Evolutionary conservation across 1,140 invertebrate genomes (phyloP).

Genomic region (Vanessa atalanta): DNA sequence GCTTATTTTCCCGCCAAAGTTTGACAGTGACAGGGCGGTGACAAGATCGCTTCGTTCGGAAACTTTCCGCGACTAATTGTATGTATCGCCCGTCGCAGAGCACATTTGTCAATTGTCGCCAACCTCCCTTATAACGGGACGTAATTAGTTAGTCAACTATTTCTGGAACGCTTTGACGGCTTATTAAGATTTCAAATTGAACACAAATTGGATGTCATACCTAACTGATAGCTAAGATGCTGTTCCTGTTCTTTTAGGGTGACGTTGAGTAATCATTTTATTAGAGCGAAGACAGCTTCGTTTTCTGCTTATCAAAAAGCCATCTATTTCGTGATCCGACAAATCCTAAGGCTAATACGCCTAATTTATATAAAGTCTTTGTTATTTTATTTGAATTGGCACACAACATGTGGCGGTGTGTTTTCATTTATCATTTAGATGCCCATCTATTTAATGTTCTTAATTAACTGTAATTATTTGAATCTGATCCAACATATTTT

Average conservation of each 20-base stretch:
- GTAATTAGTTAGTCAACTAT: conserved; percentile 74
- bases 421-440: conserved; percentile 21
- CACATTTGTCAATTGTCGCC: conserved; percentile 79
- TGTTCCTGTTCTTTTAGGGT: conserved; percentile 45
- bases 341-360: conserved; percentile 17
- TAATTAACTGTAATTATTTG: conserved; percentile 5
- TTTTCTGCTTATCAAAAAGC: conserved; percentile 71
- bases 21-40: conserved; percentile 54
- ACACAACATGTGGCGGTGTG: conserved; percentile 24
- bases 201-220: conserved; percentile 77
- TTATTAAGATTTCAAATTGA: conserved; percentile 78
- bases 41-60: conserved; percentile 61
- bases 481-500: not conserved
- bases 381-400: conserved; percentile 28
- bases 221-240: conserved; percentile 69
- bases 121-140: conserved; percentile 58
- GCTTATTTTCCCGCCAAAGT: conserved; percentile 63
- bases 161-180: conserved; percentile 77
- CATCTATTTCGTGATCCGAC: conserved; percentile 42
- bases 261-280: conserved; percentile 64
- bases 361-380: conserved; percentile 24
- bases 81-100: conserved; percentile 67
- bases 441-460: not conserved
- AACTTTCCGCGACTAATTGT: conserved; percentile 71
- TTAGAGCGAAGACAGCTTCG: conserved; percentile 64